Conservation (phyloP, 92 coral and sea anemone species). For the Epizoanthus scotinus region DNA sequence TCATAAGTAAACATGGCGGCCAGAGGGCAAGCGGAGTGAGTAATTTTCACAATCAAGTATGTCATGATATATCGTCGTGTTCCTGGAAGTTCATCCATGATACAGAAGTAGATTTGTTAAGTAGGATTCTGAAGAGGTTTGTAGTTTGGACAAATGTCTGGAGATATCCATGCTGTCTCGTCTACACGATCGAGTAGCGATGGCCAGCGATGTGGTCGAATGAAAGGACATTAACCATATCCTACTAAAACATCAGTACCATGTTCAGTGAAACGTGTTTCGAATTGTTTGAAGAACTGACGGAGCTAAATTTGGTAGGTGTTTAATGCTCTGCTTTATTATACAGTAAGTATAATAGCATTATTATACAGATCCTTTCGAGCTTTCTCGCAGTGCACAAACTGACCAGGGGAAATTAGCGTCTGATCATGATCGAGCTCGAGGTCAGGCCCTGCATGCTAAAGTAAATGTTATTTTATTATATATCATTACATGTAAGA, state of each 20-base stretch:
- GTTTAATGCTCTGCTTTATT: not conserved
- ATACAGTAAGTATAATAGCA: not conserved
- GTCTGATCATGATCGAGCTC: too few species aligned
- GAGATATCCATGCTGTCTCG: not conserved
- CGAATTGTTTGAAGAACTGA: not conserved
- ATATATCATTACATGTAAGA: too few species aligned
- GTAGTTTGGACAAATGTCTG: not conserved
- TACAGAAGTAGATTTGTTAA: not conserved
- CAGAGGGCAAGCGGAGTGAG: conserved; percentile 14
- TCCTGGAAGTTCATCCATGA: not conserved
- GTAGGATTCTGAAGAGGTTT: not conserved
- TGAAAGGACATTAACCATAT: not conserved
- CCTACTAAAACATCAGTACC: not conserved
- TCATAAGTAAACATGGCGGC: conserved; percentile 21
- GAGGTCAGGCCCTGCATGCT: too few species aligned
- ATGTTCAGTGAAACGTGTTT: not conserved
- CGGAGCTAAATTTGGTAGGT: conserved; percentile 22
- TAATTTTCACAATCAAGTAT: not conserved
- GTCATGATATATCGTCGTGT: not conserved
- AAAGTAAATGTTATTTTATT: too few species aligned
- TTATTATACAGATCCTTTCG: too few species aligned
- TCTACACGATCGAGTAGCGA: too few species aligned
- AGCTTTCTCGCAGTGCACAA: too few species aligned
- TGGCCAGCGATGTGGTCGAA: not conserved
- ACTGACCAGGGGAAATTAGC: too few species aligned